phyloP scores from a whole-genome alignment of 1,140 invertebrate genomes.

The Galleria mellonella region DNA sequence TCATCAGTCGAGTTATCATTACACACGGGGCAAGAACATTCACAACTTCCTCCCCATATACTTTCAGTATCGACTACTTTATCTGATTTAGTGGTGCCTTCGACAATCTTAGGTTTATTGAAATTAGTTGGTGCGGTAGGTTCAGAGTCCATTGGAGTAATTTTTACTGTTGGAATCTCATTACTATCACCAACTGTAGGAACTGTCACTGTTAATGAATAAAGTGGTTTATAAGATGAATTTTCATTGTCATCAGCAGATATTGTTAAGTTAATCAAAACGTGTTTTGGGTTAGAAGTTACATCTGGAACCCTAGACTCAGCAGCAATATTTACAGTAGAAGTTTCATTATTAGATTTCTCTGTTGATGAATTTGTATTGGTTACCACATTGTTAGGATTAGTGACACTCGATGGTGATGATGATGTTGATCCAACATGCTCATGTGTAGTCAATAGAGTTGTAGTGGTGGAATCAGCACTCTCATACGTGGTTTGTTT shows the following conservation, averaged over 20 bases:
- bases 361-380: slow-evolving; percentile 14
- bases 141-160: slow-evolving; percentile 67
- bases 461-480: slow-evolving; percentile 17
- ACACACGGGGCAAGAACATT: slow-evolving; percentile 82
- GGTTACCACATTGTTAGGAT: slow-evolving; percentile 31
- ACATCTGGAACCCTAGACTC: slow-evolving; percentile 45
- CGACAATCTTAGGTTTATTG: slow-evolving; percentile 50
- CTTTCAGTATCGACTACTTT: slow-evolving; percentile 39
- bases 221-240: slow-evolving; percentile 77
- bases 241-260: slow-evolving; percentile 77
- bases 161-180: slow-evolving; percentile 75
- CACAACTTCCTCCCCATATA: slow-evolving; percentile 79
- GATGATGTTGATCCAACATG: slow-evolving; percentile 28
- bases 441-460: slow-evolving; percentile 19
- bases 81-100: slow-evolving; percentile 30
- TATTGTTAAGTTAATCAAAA: slow-evolving; percentile 85
- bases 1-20: slow-evolving; percentile 55
- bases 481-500: slow-evolving; percentile 16
- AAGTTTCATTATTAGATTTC: slow-evolving; percentile 18
- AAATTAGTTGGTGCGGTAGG: slow-evolving; percentile 59
- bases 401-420: slow-evolving; percentile 39
- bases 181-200: slow-evolving; percentile 76
- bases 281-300: slow-evolving; percentile 68
- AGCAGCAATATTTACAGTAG: slow-evolving; percentile 34
- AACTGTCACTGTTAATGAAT: slow-evolving; percentile 82